A percentile compares a stretch with the other conserved stretches of the same genome.
Evolutionary conservation across 2,888 invertebrate species (phyloP).

Genomic region (Pristionchus mayeri): DNA sequence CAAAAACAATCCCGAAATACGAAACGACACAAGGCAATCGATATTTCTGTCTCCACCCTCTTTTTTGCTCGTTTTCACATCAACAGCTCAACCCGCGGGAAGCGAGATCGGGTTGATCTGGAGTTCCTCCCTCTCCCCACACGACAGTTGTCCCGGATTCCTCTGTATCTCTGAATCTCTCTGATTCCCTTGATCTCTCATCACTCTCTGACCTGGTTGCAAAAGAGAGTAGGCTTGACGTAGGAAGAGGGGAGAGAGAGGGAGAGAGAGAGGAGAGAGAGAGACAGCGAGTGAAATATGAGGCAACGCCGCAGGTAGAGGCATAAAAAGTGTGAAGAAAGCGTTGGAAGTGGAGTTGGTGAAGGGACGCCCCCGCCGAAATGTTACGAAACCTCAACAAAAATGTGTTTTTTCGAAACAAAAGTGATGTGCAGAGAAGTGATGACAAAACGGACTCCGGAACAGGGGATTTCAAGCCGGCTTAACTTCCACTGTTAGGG

Average conservation of each 20-base stretch:
- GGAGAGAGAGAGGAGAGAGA: neutral
- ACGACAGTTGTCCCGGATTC: neutral
- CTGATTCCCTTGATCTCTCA: neutral
- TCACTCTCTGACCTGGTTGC: neutral
- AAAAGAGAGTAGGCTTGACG: neutral
- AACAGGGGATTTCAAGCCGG: no score
- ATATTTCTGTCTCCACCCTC: neutral
- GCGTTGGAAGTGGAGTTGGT: constrained; percentile 20
- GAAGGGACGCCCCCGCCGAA: neutral
- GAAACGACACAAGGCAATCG: neutral
- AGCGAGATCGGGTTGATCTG: neutral
- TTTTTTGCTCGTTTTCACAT: neutral
- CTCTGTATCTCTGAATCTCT: constrained; percentile 35
- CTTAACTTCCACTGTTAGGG: no score
- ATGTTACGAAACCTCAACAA: neutral
- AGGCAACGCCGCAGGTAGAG: neutral
- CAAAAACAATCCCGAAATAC: neutral
- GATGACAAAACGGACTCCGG: no score
- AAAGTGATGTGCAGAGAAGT: neutral
- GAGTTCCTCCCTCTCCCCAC: constrained; percentile 23
- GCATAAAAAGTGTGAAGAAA: constrained; percentile 31
- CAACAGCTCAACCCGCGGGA: constrained; percentile 29
- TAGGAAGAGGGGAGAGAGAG: constrained; percentile 9
- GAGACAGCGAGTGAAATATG: constrained; percentile 39
- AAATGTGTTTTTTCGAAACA: neutral